Evolutionary conservation across 2,888 invertebrate genomes (phyloP).

Genomic region (Andrena chrysosceles): DNA sequence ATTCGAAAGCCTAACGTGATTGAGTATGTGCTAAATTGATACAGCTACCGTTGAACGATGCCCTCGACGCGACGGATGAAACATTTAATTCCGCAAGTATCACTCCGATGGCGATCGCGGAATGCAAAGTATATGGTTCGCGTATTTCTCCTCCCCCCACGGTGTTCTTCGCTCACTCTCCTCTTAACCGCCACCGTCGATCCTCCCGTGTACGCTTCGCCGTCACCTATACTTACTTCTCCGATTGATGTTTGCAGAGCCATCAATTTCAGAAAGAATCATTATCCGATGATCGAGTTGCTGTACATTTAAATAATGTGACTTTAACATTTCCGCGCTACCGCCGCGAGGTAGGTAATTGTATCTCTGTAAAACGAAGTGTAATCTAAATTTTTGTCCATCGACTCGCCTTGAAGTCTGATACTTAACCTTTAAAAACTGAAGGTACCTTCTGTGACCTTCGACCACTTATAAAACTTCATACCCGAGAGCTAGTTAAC

Average conservation of each 20-base stretch:
- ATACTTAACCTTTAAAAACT: no score
- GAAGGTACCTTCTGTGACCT: no score
- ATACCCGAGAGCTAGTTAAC: no score
- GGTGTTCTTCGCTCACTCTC: not conserved
- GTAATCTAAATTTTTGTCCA: not conserved
- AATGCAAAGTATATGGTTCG: constrained; percentile 48
- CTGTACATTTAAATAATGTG: constrained; percentile 17
- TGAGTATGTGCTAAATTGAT: constrained; percentile 30
- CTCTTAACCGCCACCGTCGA: constrained; percentile 15
- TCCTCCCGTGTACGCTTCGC: constrained; percentile 4
- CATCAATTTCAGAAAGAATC: constrained; percentile 37
- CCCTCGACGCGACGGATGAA: not conserved
- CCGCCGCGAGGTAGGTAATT: not conserved
- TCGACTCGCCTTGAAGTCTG: no score
- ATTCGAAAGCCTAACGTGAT: not conserved
- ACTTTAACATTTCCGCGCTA: not conserved
- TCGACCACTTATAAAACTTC: no score
- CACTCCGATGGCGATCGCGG: constrained; percentile 39
- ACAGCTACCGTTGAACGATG: constrained; percentile 20
- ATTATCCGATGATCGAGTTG: constrained; percentile 2
- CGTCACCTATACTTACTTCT: constrained; percentile 30
- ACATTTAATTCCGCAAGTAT: constrained; percentile 38
- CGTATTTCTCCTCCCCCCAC: constrained; percentile 13
- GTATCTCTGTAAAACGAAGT: not conserved
- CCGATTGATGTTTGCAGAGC: constrained; percentile 20